Conservation (phyloP, 2,113 vertebrate genomes). For the Rhinolophus ferrumequinum region DNA sequence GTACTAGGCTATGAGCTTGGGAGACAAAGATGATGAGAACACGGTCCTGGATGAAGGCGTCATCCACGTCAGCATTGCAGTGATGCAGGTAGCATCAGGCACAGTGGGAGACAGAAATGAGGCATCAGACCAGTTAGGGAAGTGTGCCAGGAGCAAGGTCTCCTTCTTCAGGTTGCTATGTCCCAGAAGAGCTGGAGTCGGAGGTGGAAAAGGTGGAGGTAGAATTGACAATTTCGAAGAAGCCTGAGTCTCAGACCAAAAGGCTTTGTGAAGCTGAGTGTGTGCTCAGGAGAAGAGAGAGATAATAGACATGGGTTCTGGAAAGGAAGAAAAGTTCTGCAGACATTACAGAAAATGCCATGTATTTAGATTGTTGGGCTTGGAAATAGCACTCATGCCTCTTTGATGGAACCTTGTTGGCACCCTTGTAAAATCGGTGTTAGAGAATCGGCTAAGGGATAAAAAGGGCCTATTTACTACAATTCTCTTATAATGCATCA, state of each 20-base stretch:
- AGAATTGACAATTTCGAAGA: not conserved
- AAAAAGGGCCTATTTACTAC: not conserved
- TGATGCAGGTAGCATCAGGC: fast-evolving
- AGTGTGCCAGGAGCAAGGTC: not conserved
- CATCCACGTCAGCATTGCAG: too few relatives aligned
- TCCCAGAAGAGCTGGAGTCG: not conserved
- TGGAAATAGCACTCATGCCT: not conserved
- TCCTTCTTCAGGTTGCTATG: not conserved
- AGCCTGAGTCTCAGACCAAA: not conserved
- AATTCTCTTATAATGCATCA: not conserved
- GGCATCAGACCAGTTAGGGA: not conserved
- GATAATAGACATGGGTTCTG: not conserved
- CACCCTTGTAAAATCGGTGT: not conserved
- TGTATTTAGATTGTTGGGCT: not conserved
- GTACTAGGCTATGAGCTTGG: not conserved
- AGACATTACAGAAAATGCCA: not conserved
- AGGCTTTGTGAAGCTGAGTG: not conserved
- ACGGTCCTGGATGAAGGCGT: too few relatives aligned
- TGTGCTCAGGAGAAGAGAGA: not conserved
- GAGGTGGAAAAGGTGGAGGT: not conserved
- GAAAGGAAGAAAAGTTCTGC: not conserved
- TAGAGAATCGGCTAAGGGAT: not conserved
- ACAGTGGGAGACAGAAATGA: not conserved
- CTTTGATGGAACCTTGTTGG: not conserved
- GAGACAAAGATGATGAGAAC: not conserved